A percentile compares a stretch with the other conserved stretches of the same genome.
Conservation (phyloP, 2,888 invertebrate species). For the Lasioglossum lativentre region DNA sequence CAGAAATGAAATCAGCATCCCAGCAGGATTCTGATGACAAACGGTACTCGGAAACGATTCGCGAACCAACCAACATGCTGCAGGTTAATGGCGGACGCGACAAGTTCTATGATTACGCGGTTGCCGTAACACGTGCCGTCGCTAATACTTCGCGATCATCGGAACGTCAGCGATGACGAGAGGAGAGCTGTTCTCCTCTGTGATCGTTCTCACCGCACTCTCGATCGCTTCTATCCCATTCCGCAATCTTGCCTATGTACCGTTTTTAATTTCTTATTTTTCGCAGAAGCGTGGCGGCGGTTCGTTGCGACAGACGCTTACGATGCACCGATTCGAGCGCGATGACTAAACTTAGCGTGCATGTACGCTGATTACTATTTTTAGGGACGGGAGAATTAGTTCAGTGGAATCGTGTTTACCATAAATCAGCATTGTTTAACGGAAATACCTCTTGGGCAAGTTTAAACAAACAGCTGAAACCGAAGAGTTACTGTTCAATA, state of each 20-base stretch:
- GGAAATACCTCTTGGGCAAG: neutral
- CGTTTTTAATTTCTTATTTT: neutral
- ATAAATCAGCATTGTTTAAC: neutral
- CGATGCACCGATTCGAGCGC: neutral
- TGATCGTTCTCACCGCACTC: constrained; percentile 28
- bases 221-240: constrained; percentile 16
- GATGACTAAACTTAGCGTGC: neutral
- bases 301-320: neutral
- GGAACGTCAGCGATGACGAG: constrained; percentile 50
- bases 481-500: neutral
- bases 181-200: constrained; percentile 23
- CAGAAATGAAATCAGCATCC: constrained; percentile 5
- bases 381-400: neutral
- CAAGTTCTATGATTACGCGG: constrained; percentile 29
- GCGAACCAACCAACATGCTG: neutral
- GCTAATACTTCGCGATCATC: constrained; percentile 24
- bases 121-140: constrained; percentile 19
- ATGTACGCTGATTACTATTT: neutral
- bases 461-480: neutral
- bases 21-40: neutral
- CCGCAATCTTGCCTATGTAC: constrained; percentile 17
- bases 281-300: neutral
- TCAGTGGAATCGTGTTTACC: neutral
- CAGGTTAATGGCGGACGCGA: constrained; percentile 25
- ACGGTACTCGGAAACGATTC: constrained; percentile 34